Conservation (phyloP, 2,888 invertebrate species). For the Octodonta nipae region DNA sequence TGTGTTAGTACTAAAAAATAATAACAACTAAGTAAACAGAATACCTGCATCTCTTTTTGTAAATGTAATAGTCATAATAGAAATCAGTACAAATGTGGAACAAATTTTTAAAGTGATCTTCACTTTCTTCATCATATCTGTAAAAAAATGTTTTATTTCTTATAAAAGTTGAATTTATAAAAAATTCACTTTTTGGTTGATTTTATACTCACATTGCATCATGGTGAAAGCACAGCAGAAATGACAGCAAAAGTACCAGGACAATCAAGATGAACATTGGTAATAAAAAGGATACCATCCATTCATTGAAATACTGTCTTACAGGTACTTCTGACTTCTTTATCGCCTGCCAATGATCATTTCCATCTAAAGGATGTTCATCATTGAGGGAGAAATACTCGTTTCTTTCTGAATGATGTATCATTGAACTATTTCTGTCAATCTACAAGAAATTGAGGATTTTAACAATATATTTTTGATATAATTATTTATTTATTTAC, state of each 20-base stretch:
- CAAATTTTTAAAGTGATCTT: conserved; percentile 53
- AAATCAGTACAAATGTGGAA: conserved; percentile 60
- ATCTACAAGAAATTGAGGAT: conserved; percentile 22
- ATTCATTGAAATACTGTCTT: conserved; percentile 55
- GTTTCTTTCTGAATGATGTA: conserved; percentile 30
- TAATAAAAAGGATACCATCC: conserved; percentile 55
- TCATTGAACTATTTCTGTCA: conserved; percentile 30
- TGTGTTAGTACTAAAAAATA: no score
- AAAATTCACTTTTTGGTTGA: conserved; percentile 1
- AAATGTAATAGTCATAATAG: conserved; percentile 19
- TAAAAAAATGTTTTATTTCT: conserved; percentile 26
- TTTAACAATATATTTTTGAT: conserved; percentile 2
- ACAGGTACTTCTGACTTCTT: conserved; percentile 47
- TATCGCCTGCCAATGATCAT: conserved; percentile 50
- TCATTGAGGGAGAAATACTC: conserved; percentile 27
- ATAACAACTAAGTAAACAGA: no score
- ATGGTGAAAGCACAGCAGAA: conserved; percentile 62
- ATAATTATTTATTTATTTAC: no score
- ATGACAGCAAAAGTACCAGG: conserved; percentile 51
- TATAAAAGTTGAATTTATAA: not conserved
- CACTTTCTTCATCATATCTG: conserved; percentile 53
- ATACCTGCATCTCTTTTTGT: conserved; percentile 10
- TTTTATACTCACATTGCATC: conserved; percentile 58
- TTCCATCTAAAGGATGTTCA: conserved; percentile 28
- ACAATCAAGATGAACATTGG: conserved; percentile 55